These are phyloP conservation scores for Galaxea fascicularis DNA, from an alignment of 92 coral and sea anemone species.

Conservation along the genomic window DNA sequence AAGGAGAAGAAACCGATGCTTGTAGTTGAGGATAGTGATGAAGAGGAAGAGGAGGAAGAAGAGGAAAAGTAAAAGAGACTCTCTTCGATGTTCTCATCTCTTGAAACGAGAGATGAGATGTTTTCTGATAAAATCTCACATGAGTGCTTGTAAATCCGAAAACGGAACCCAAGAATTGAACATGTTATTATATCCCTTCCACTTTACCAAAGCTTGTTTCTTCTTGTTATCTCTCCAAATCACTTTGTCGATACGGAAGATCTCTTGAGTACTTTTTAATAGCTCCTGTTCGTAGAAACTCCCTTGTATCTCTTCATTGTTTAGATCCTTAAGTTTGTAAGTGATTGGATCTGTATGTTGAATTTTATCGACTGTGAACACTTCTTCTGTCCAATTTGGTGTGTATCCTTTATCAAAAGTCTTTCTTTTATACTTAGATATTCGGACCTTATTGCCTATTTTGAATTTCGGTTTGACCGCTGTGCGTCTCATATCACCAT, in stretches of 20 bases:
- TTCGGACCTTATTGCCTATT: neutral
- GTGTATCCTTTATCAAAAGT: too few species aligned
- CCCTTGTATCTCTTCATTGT: too few species aligned
- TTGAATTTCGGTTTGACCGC: neutral
- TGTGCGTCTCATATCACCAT: neutral
- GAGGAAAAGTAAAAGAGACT: too few species aligned
- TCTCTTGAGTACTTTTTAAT: neutral
- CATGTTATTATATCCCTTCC: neutral
- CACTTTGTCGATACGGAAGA: neutral
- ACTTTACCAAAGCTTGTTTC: too few species aligned
- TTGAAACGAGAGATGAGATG: too few species aligned
- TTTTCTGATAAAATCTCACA: too few species aligned
- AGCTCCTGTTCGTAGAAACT: neutral
- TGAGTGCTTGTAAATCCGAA: neutral
- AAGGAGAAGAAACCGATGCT: too few species aligned
- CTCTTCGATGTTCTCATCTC: too few species aligned
- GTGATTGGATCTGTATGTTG: neutral
- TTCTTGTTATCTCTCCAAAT: too few species aligned
- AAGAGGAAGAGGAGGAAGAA: too few species aligned
- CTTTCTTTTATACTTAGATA: too few species aligned
- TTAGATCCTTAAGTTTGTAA: constrained; percentile 18
- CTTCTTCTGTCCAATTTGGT: constrained; percentile 26
- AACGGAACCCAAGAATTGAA: neutral
- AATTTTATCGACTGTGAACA: neutral
- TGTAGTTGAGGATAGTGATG: too few species aligned